A percentile compares a stretch with the other conserved stretches of the same genome.
Conservation (phyloP, 2,113 vertebrate genomes). For the Dipodomys spectabilis region DNA sequence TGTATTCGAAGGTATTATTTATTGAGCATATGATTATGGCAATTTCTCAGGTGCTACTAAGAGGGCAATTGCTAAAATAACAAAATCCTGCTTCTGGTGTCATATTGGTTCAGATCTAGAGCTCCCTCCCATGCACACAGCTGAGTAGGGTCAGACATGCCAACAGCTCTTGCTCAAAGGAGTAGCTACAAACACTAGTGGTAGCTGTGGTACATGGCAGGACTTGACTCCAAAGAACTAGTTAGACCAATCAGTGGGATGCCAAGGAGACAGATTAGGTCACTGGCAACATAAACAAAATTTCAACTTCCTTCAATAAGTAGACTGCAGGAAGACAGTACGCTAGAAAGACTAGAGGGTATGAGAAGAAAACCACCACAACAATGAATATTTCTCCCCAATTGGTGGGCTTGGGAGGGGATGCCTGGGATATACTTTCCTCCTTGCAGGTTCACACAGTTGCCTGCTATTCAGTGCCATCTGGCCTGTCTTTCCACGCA, state of each 20-base stretch:
- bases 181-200: too few species aligned
- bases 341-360: background rate
- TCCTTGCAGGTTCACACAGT: background rate
- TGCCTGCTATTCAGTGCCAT: background rate
- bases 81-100: background rate
- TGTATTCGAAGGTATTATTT: background rate
- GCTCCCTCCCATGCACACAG: accelerated
- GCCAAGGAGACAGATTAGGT: background rate
- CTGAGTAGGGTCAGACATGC: background rate
- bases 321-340: accelerated
- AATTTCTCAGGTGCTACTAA: background rate
- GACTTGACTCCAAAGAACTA: background rate
- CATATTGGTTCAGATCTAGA: background rate
- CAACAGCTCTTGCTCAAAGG: background rate
- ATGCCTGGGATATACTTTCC: background rate
- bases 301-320: background rate
- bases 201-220: background rate
- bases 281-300: background rate
- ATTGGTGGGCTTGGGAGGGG: accelerated
- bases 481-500: background rate
- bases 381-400: background rate
- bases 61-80: background rate
- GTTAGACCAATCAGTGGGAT: background rate
- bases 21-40: background rate
- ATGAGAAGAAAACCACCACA: background rate